These are phyloP conservation scores for Steinernema feltiae DNA, from an alignment of 1,140 invertebrate genomes.

Conservation along the genomic window DNA sequence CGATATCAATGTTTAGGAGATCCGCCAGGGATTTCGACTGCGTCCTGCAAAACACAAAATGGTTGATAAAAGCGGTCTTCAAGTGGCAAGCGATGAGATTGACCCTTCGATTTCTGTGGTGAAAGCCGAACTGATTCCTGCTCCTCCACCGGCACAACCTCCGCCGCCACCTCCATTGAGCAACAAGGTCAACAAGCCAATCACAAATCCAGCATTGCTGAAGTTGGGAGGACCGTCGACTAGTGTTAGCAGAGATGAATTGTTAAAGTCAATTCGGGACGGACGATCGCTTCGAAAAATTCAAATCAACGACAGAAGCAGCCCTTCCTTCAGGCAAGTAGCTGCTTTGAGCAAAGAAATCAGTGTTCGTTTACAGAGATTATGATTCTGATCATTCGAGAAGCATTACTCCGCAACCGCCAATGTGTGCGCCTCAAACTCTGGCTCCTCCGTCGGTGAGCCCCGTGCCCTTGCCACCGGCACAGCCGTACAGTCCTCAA, in stretches of 20 bases:
- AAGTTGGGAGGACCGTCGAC: conserved; percentile 5
- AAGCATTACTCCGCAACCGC: neutral
- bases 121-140: neutral
- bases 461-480: neutral
- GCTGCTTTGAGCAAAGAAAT: neutral
- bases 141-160: neutral
- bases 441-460: neutral
- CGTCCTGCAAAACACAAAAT: conserved; percentile 6
- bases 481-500: neutral
- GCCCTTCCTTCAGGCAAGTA: neutral
- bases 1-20: neutral
- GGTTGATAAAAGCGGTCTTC: neutral
- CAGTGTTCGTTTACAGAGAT: neutral
- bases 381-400: neutral
- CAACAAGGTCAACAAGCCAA: neutral
- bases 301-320: neutral
- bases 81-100: neutral
- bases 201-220: neutral
- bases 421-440: neutral
- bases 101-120: neutral
- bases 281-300: neutral
- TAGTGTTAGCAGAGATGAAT: neutral
- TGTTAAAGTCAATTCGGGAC: neutral
- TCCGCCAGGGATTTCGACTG: neutral
- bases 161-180: neutral